A percentile compares a stretch with the other conserved stretches of the same genome.
These are phyloP conservation scores for Spinibarbus caldwelli DNA, from an alignment of 2,797 vertebrate genomes.

Conservation along the genomic window DNA sequence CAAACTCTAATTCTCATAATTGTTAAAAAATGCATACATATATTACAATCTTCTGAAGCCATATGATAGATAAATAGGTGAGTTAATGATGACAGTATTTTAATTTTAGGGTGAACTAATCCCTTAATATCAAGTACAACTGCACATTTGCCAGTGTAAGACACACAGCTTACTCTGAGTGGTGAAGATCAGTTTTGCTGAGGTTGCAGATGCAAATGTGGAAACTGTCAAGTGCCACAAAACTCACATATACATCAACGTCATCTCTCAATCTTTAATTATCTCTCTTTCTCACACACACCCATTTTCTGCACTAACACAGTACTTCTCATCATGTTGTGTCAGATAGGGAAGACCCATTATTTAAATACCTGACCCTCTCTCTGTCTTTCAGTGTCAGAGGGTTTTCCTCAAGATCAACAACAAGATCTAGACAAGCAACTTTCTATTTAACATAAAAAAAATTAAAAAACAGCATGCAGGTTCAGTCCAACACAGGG, in stretches of 20 bases:
- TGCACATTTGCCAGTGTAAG: neutral
- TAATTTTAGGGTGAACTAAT: neutral
- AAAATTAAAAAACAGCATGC: neutral
- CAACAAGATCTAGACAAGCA: neutral
- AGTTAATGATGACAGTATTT: neutral
- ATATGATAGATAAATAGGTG: neutral
- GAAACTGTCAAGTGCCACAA: slow-evolving; percentile 51
- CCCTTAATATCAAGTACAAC: neutral
- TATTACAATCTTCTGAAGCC: neutral
- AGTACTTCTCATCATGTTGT: slow-evolving; percentile 2
- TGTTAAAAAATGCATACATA: neutral
- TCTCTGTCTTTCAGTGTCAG: neutral
- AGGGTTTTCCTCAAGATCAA: neutral
- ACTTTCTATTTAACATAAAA: neutral
- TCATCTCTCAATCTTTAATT: slow-evolving; percentile 45
- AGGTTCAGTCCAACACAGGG: neutral
- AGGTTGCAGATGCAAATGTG: slow-evolving; percentile 61
- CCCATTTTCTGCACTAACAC: neutral
- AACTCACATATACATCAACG: slow-evolving; percentile 56
- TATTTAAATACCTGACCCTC: neutral
- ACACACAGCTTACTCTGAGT: slow-evolving; percentile 18
- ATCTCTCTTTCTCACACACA: slow-evolving; percentile 36
- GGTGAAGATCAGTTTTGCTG: slow-evolving; percentile 64
- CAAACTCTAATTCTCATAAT: neutral
- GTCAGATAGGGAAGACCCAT: slow-evolving; percentile 10